phyloP scores from a whole-genome alignment of 2,888 invertebrate species.

The Dolomedes plantarius region DNA sequence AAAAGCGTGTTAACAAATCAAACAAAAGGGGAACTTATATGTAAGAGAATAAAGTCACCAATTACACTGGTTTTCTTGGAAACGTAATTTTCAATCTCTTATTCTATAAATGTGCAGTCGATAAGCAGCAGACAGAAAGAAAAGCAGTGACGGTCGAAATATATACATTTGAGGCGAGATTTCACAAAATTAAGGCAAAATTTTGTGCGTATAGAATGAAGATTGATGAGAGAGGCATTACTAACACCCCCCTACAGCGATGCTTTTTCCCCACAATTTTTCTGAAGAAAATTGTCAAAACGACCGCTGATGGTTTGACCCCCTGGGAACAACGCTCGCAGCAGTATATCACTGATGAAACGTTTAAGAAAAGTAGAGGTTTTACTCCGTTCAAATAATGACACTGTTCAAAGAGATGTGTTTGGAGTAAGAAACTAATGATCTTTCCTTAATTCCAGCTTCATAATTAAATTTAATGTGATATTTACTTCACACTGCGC shows the following conservation, averaged over 20 bases:
- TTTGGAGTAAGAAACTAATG: neutral
- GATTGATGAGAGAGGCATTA: neutral
- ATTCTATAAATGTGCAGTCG: too few species aligned
- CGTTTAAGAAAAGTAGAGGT: neutral
- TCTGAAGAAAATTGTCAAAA: neutral
- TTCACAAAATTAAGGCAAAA: neutral
- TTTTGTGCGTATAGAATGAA: neutral
- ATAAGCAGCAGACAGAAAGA: neutral
- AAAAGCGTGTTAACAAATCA: too few species aligned
- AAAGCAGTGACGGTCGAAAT: neutral
- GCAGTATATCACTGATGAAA: neutral
- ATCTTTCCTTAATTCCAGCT: neutral
- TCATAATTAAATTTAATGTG: neutral
- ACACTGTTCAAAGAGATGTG: neutral
- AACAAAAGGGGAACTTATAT: too few species aligned
- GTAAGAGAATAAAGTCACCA: neutral
- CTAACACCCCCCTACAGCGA: neutral
- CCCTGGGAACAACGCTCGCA: neutral
- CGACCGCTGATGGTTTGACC: conserved; percentile 1
- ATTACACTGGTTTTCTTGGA: neutral
- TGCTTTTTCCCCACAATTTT: neutral
- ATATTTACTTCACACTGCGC: neutral
- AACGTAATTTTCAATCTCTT: neutral
- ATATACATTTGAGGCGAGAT: neutral
- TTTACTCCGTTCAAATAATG: neutral